Conservation (phyloP, 2,888 invertebrate genomes). For the Escarpia spicata region DNA sequence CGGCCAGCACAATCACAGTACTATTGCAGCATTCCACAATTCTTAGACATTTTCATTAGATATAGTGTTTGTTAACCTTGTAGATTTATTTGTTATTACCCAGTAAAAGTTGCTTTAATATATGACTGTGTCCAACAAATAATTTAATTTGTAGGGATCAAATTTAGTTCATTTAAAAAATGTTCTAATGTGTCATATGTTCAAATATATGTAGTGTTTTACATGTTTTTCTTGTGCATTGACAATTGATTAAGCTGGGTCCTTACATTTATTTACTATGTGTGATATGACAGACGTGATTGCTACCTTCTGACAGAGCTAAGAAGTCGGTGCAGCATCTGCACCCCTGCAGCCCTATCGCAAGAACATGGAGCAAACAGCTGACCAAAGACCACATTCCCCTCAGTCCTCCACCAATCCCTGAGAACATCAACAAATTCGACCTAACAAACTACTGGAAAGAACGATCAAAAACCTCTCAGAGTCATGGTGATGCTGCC, state of each 20-base stretch:
- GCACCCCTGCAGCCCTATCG: not conserved
- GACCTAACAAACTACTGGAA: not conserved
- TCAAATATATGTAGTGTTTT: too few species aligned
- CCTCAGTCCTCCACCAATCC: not conserved
- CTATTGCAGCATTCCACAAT: too few species aligned
- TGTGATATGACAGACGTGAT: not conserved
- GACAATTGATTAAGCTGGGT: not conserved
- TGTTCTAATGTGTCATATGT: too few species aligned
- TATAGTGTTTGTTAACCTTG: too few species aligned
- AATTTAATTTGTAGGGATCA: too few species aligned
- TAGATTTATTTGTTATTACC: too few species aligned
- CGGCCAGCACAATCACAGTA: too few species aligned
- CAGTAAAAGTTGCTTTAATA: too few species aligned
- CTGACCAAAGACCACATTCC: not conserved
- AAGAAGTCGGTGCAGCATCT: not conserved
- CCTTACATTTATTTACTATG: not conserved
- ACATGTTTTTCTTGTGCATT: too few species aligned
- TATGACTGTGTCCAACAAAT: too few species aligned
- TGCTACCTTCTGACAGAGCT: not conserved
- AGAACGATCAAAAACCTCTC: not conserved
- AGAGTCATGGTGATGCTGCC: not conserved
- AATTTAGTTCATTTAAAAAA: too few species aligned
- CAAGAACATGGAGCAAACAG: not conserved
- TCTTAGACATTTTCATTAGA: too few species aligned
- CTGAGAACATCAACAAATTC: not conserved